phyloP scores from a whole-genome alignment of 92 coral and sea anemone genomes.

The Parazoanthus darwini region DNA sequence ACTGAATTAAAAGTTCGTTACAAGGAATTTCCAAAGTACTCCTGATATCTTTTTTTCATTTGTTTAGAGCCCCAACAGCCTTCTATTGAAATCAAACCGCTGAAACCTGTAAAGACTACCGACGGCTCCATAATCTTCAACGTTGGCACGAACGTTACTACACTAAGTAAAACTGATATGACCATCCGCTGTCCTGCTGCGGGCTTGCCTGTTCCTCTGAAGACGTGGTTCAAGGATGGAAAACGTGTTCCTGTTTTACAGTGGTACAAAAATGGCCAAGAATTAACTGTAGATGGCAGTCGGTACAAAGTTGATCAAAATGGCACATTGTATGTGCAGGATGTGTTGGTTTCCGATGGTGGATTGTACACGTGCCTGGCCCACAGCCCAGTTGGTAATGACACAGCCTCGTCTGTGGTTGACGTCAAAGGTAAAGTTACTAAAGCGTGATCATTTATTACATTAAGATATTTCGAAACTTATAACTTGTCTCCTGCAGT shows the following conservation, averaged over 20 bases:
- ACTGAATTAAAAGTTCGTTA: too few relatives aligned
- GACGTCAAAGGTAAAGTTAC: conserved; percentile 59
- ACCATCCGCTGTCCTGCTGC: conserved; percentile 67
- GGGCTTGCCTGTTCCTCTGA: conserved; percentile 77
- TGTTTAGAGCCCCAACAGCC: conserved; percentile 27
- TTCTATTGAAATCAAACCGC: conserved; percentile 24
- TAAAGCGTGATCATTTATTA: too few relatives aligned
- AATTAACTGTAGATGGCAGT: not conserved
- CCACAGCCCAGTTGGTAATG: conserved; percentile 63
- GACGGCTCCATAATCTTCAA: conserved; percentile 32
- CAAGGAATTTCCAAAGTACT: not conserved
- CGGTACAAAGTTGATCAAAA: conserved; percentile 30
- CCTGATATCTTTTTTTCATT: not conserved
- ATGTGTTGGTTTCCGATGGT: conserved; percentile 45
- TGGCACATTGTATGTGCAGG: conserved; percentile 33
- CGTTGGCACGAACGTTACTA: conserved; percentile 55
- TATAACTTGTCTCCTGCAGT: too few relatives aligned
- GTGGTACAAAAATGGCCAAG: conserved; percentile 35
- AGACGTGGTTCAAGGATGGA: conserved; percentile 67
- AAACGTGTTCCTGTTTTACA: conserved; percentile 32
- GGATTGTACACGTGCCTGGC: conserved; percentile 72
- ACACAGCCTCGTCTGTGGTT: conserved; percentile 47
- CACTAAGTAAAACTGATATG: conserved; percentile 62
- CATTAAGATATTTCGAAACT: not conserved
- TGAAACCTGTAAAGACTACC: not conserved